Percentiles rank a stretch among this genome's conserved stretches.
These are phyloP conservation scores for Rotaria macrura DNA, from an alignment of 2,888 invertebrate species.

Conservation along the genomic window DNA sequence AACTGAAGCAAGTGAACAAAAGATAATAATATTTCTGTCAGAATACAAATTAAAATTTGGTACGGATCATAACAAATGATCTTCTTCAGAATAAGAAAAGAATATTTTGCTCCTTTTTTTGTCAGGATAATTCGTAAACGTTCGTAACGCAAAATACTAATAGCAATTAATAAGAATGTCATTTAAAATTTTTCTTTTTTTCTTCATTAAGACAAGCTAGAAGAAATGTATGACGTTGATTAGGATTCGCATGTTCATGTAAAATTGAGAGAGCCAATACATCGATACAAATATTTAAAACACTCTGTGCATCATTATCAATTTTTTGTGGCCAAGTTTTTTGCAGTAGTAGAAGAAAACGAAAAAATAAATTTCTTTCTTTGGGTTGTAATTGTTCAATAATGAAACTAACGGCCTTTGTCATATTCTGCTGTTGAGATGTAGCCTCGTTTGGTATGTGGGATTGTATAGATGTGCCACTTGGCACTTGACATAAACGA, in stretches of 20 bases:
- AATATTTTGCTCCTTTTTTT: too few species aligned
- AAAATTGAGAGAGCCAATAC: not conserved
- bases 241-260: not conserved
- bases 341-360: not conserved
- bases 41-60: too few species aligned
- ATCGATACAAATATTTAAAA: not conserved
- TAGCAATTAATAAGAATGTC: not conserved
- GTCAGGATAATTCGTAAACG: too few species aligned
- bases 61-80: too few species aligned
- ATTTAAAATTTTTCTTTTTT: not conserved
- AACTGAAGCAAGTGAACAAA: too few species aligned
- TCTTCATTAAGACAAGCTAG: not conserved
- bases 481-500: not conserved
- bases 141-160: too few species aligned
- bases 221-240: not conserved
- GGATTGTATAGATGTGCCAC: not conserved
- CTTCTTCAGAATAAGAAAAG: too few species aligned
- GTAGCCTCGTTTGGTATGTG: not conserved
- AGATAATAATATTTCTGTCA: too few species aligned
- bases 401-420: not conserved
- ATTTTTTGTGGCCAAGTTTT: not conserved
- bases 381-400: conserved; percentile 5
- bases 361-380: conserved; percentile 17
- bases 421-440: not conserved
- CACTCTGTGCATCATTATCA: not conserved